These are phyloP conservation scores for Holacanthus passer DNA, from an alignment of 2,113 vertebrate species.

Conservation along the genomic window DNA sequence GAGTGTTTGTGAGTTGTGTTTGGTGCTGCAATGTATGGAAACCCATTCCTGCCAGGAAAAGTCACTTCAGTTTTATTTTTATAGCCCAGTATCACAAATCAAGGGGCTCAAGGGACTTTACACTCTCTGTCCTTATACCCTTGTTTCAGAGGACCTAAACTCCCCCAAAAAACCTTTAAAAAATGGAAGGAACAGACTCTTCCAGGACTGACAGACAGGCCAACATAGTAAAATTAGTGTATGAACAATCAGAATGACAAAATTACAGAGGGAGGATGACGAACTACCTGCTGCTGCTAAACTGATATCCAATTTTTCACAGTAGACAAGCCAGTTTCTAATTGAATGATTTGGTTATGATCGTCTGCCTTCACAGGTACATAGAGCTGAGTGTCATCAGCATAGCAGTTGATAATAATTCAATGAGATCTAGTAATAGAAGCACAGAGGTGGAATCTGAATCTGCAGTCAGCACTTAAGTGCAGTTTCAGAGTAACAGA, in stretches of 20 bases:
- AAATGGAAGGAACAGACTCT: not conserved
- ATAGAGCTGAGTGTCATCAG: not conserved
- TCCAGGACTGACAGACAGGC: not conserved
- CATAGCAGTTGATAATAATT: not conserved
- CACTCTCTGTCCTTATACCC: not conserved
- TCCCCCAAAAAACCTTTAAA: not conserved
- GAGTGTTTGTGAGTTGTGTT: not conserved
- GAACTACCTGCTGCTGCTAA: not conserved
- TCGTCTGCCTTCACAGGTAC: not conserved
- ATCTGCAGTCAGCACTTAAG: too few relatives aligned
- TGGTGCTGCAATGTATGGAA: slow-evolving; percentile 9
- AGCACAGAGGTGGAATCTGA: too few relatives aligned
- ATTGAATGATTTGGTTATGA: not conserved
- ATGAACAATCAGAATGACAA: not conserved
- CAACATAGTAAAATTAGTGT: not conserved
- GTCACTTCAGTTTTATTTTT: not conserved
- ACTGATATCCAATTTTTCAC: not conserved
- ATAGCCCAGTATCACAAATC: not conserved
- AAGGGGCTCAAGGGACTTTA: not conserved
- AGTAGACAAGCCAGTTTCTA: not conserved
- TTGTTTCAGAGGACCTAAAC: not conserved
- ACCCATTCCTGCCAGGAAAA: slow-evolving; percentile 16
- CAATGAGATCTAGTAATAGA: too few relatives aligned
- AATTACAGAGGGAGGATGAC: not conserved
- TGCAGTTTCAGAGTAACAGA: too few relatives aligned